phyloP scores from a whole-genome alignment of 2,113 vertebrate species.

The Ceratotherium simum region DNA sequence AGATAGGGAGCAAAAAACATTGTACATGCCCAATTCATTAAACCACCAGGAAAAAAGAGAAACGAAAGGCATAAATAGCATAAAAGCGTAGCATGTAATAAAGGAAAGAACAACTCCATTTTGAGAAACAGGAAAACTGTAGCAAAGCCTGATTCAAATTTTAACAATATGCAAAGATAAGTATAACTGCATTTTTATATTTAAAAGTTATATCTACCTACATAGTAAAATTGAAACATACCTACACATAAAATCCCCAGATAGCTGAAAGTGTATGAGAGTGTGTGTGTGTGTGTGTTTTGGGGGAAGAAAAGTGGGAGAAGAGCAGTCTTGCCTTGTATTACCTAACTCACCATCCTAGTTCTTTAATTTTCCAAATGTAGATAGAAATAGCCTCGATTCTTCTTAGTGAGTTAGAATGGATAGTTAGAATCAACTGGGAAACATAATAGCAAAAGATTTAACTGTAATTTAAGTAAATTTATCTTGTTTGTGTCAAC shows the following conservation, averaged over 20 bases:
- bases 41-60: not conserved
- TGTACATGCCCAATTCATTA: not conserved
- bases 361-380: not conserved
- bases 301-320: not conserved
- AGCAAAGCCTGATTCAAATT: not conserved
- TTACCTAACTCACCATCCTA: not conserved
- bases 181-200: not conserved
- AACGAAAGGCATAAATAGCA: not conserved
- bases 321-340: not conserved
- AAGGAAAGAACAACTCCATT: not conserved
- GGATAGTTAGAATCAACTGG: not conserved
- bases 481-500: not conserved
- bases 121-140: conserved; percentile 29
- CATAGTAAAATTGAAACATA: not conserved
- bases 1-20: not conserved
- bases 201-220: not conserved
- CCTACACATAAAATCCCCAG: not conserved
- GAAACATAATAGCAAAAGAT: not conserved
- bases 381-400: conserved; percentile 1
- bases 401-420: conserved; percentile 38
- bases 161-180: not conserved
- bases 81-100: not conserved
- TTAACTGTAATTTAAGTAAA: not conserved
- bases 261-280: not conserved
- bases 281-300: not conserved